Percentiles rank a stretch among this genome's conserved stretches.
These are phyloP conservation scores for Apamea crenata DNA, from an alignment of 2,888 invertebrate species.

Conservation along the genomic window DNA sequence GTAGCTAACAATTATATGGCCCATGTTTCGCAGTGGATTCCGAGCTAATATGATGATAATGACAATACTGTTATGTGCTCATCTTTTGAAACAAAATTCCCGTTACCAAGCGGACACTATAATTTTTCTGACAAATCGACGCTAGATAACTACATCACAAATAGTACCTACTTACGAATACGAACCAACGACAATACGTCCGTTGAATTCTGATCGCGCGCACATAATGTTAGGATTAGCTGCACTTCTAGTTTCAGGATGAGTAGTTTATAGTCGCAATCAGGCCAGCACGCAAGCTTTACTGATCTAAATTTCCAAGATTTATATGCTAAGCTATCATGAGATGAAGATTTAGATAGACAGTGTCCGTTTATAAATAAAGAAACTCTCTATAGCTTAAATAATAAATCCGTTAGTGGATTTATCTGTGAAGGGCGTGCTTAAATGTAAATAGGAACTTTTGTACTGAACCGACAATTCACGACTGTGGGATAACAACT, in stretches of 20 bases:
- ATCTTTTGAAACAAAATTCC: slow-evolving; percentile 28
- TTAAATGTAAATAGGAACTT: slow-evolving; percentile 48
- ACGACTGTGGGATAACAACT: slow-evolving; percentile 36
- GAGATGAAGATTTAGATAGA: slow-evolving; percentile 65
- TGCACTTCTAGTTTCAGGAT: slow-evolving; percentile 63
- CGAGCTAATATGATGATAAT: slow-evolving; percentile 38
- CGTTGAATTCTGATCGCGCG: slow-evolving; percentile 36
- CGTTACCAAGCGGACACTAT: slow-evolving; percentile 40
- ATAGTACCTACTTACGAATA: slow-evolving; percentile 27
- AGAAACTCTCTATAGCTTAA: slow-evolving; percentile 37
- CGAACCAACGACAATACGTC: slow-evolving; percentile 50
- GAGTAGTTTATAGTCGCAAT: slow-evolving; percentile 66
- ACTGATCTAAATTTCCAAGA: slow-evolving; percentile 66
- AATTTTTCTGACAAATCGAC: slow-evolving; percentile 37
- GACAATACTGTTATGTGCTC: slow-evolving; percentile 22
- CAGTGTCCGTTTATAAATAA: slow-evolving; percentile 55
- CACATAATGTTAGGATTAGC: slow-evolving; percentile 64
- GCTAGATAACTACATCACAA: slow-evolving; percentile 28
- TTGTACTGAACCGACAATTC: slow-evolving; percentile 44
- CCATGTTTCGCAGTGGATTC: slow-evolving; percentile 2
- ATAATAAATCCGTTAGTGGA: slow-evolving; percentile 48
- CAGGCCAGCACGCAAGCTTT: slow-evolving; percentile 65
- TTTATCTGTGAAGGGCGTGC: slow-evolving; percentile 36
- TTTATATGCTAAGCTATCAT: slow-evolving; percentile 65
- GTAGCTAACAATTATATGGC: slow-evolving; percentile 26